Evolutionary conservation across 2,113 vertebrate genomes (phyloP), one percentile per base, ranked within the genome.

Genomic region (Columba livia): DNA sequence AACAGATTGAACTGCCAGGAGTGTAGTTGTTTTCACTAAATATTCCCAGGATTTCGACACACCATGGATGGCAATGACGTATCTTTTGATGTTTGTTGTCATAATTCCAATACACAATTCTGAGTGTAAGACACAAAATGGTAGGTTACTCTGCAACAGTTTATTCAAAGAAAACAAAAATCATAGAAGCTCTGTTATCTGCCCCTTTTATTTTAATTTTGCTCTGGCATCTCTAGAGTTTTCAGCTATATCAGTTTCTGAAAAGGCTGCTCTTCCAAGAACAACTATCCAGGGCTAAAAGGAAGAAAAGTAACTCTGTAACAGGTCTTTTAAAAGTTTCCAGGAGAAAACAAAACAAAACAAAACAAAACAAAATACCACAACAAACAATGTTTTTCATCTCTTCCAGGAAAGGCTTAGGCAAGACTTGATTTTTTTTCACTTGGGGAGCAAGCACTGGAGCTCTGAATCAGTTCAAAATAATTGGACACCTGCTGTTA

Each of bases 31-130:
- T 84, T 40, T 92, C 79, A 95, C 89, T 70, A 89, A 93, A 94
- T 94, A 72, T 94, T 81, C 88, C 64, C 80, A 61, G 66, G 91
- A 93, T 89, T 94, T 93, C 77, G 64, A 48, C 69, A 88, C 44
- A 88, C 38, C 53, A 29, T 56, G 65, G 62, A 67, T 85, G 48
- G 38, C 53, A 94, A 36, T 92, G 42, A 74, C 10, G 34, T 92
- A 53, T 96, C 72, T 79, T 67, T 84, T 34, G 72, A 44, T 91
- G 48, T 71, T 85, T 90, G 31, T 69, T 85, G 50, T 93, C 51
- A 65, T 81, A 65, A 94, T 93, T 92, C 50, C 31, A 88, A 40
- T 29, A 79, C 38, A 65, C 36, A 60, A 53, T 5, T 5, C 25
- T 57, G 29, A 85, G 74, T 79, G 47, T 48, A 90, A 84, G 51